Percentiles rank a stretch among this genome's conserved stretches.
Evolutionary conservation across 2,113 vertebrate species (phyloP).

Genomic region (Podarcis cretensis): DNA sequence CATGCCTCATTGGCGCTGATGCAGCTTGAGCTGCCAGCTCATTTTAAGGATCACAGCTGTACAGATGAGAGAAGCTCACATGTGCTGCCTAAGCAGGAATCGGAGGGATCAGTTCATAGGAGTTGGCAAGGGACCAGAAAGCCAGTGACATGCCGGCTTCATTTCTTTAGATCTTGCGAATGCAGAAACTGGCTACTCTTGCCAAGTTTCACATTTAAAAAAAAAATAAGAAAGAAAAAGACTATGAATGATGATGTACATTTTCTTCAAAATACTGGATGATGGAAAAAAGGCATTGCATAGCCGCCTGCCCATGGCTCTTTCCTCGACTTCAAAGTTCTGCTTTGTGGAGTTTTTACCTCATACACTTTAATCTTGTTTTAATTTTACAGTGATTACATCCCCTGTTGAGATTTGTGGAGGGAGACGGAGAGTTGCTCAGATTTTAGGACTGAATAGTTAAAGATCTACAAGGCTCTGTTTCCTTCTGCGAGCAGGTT

Average conservation of each 20-base stretch:
- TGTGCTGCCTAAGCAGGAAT: neutral
- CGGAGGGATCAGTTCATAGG: neutral
- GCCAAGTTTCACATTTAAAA: neutral
- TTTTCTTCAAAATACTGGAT: constrained; percentile 16
- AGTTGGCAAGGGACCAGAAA: neutral
- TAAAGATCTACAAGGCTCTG: neutral
- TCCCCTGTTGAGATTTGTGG: neutral
- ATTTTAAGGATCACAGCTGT: constrained; percentile 1
- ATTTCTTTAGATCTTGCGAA: constrained; percentile 9
- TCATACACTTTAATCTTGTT: constrained; percentile 7
- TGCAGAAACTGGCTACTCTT: neutral
- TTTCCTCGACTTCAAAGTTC: constrained; percentile 5
- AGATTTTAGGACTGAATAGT: neutral
- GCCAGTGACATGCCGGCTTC: neutral
- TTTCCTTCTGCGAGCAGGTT: neutral
- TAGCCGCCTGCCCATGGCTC: neutral
- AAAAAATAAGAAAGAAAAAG: too few species aligned
- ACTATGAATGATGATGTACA: neutral
- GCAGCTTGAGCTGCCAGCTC: neutral
- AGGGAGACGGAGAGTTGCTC: neutral
- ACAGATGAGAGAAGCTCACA: neutral
- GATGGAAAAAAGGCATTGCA: neutral
- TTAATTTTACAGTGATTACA: constrained; percentile 41
- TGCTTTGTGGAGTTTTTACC: neutral
- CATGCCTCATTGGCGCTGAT: neutral